Evolutionary conservation across 1,140 invertebrate species (phyloP).

Genomic region (Arion vulgaris): DNA sequence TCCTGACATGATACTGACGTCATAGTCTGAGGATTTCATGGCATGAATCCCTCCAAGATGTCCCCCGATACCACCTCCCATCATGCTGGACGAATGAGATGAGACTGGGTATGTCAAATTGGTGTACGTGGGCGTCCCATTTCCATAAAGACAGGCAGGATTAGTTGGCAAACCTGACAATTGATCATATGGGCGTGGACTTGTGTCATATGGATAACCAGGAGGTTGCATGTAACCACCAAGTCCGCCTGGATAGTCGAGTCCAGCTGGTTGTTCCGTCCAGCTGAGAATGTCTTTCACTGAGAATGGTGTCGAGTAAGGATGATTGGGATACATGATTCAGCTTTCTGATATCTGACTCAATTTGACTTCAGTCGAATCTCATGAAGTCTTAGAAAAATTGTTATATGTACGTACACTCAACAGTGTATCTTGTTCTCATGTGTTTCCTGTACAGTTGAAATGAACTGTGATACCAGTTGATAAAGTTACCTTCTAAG

Average conservation of each 20-base stretch:
- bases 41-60: conserved; percentile 13
- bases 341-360: too few species aligned
- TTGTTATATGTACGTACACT: too few species aligned
- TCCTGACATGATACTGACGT: conserved; percentile 30
- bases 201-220: conserved; percentile 37
- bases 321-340: conserved; percentile 42
- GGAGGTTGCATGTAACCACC: conserved; percentile 26
- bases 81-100: conserved; percentile 23
- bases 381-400: too few species aligned
- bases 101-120: conserved; percentile 40
- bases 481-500: too few species aligned
- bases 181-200: conserved; percentile 36
- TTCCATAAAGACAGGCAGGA: conserved; percentile 50
- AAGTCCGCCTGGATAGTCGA: conserved; percentile 26
- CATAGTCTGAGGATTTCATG: conserved; percentile 37
- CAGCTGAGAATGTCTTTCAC: conserved; percentile 71
- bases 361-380: too few species aligned
- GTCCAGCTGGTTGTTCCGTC: conserved; percentile 48
- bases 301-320: conserved; percentile 63
- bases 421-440: too few species aligned
- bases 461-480: too few species aligned
- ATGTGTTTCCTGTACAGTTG: too few species aligned
- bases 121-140: conserved; percentile 42
- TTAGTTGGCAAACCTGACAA: conserved; percentile 30
- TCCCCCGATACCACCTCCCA: background rate